A percentile compares a stretch with the other conserved stretches of the same genome.
phyloP scores from a whole-genome alignment of 1,140 invertebrate genomes.

The Nasonia giraulti region DNA sequence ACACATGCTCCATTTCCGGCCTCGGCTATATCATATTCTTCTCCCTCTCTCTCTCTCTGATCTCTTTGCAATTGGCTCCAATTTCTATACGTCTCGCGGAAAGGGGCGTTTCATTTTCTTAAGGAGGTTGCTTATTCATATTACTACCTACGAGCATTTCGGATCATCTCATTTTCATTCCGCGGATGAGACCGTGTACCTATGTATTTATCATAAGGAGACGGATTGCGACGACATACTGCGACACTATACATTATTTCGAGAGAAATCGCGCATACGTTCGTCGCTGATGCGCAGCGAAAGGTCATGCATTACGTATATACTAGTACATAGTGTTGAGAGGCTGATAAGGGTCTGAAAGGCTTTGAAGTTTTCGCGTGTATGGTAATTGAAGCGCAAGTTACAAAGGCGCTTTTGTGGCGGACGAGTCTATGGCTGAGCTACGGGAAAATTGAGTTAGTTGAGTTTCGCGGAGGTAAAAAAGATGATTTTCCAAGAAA shows the following conservation, averaged over 20 bases:
- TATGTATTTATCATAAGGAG: too few species aligned
- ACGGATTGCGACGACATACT: too few species aligned
- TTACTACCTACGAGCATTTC: background rate
- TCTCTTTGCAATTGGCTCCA: background rate
- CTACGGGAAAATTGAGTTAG: background rate
- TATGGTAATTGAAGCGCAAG: background rate
- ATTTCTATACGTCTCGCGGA: background rate
- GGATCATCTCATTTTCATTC: background rate
- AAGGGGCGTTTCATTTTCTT: conserved; percentile 15
- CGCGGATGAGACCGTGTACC: background rate
- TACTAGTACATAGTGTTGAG: too few species aligned
- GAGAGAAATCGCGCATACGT: too few species aligned
- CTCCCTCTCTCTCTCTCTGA: background rate
- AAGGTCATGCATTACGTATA: too few species aligned
- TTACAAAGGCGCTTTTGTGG: background rate
- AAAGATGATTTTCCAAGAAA: background rate
- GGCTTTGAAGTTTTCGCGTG: background rate
- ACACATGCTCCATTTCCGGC: conserved; percentile 26
- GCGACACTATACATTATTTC: too few species aligned
- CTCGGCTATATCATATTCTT: background rate
- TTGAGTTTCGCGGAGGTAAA: background rate
- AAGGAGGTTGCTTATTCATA: conserved; percentile 26
- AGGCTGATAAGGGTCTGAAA: background rate
- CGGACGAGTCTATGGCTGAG: too few species aligned
- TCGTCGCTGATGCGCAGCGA: too few species aligned